phyloP scores from a whole-genome alignment of 2,797 vertebrate genomes.

The Galago senegalensis region DNA sequence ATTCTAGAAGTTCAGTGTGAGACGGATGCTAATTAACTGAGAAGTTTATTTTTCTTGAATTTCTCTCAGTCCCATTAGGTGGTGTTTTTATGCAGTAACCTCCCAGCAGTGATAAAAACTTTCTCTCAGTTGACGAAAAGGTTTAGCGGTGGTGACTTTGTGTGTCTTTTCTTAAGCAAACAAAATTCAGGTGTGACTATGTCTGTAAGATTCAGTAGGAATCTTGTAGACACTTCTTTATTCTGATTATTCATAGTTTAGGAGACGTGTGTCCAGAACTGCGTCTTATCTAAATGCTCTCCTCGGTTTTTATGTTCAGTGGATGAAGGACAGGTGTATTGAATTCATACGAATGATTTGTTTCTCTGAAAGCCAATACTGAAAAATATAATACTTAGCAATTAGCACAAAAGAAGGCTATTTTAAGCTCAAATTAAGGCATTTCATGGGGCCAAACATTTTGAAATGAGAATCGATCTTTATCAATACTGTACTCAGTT shows the following conservation, averaged over 20 bases:
- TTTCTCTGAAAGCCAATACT: not conserved
- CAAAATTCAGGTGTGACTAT: not conserved
- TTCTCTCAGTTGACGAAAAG: not conserved
- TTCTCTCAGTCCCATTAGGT: not conserved
- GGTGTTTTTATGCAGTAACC: not conserved
- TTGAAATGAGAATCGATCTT: conserved; percentile 69
- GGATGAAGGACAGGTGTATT: not conserved
- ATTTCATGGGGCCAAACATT: conserved; percentile 31
- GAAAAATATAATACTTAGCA: conserved; percentile 15
- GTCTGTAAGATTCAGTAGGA: not conserved
- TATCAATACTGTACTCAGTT: conserved; percentile 63
- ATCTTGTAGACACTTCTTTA: not conserved
- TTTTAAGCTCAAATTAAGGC: conserved; percentile 16
- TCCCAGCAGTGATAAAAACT: not conserved
- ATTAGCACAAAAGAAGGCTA: conserved; percentile 60
- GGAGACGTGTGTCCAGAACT: not conserved
- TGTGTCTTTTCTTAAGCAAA: not conserved
- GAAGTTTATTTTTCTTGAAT: conserved; percentile 2
- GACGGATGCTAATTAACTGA: not conserved
- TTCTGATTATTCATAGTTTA: not conserved
- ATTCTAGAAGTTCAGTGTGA: not conserved
- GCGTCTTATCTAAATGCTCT: not conserved
- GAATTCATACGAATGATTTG: not conserved
- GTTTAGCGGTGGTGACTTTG: not conserved
- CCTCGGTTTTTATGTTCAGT: not conserved